A percentile compares a stretch with the other conserved stretches of the same genome.
phyloP scores from a whole-genome alignment of 2,888 invertebrate species.

The Cheilosia vulpina region DNA sequence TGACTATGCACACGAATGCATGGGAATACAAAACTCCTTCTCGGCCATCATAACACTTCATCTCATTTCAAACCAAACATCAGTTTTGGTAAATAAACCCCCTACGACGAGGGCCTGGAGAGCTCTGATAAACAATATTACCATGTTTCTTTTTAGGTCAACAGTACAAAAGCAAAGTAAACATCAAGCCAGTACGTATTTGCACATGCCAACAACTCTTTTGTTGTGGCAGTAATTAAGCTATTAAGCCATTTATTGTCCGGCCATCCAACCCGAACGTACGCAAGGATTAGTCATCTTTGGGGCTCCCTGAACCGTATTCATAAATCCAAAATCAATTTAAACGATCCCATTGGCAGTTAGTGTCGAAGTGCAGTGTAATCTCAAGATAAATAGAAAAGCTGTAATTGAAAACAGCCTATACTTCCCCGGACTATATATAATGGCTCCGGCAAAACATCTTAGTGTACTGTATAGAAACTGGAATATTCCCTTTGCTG shows the following conservation, averaged over 20 bases:
- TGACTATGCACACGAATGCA: too few species aligned
- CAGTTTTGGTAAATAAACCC: not conserved
- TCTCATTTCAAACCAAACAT: constrained; percentile 2
- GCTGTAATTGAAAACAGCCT: constrained; percentile 58
- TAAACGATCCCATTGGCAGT: constrained; percentile 34
- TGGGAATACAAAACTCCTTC: too few species aligned
- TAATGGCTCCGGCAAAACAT: constrained; percentile 2
- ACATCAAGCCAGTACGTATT: constrained; percentile 17
- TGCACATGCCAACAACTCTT: constrained; percentile 50
- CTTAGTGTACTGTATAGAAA: constrained; percentile 1
- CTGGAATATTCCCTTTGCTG: constrained; percentile 24
- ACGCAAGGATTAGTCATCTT: constrained; percentile 4
- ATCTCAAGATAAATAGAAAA: constrained; percentile 55
- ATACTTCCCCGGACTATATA: not conserved
- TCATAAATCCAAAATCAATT: constrained; percentile 47
- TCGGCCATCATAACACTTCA: too few species aligned
- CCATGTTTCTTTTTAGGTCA: constrained; percentile 32
- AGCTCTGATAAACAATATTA: constrained; percentile 29
- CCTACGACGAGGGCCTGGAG: not conserved
- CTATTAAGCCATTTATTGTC: constrained; percentile 65
- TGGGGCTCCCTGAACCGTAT: not conserved
- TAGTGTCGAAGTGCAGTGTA: constrained; percentile 51
- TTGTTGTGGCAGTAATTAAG: constrained; percentile 64
- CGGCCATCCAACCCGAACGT: constrained; percentile 12
- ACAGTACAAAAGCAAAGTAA: constrained; percentile 15